A percentile compares a stretch with the other conserved stretches of the same genome.
These are phyloP conservation scores for Drosophila recens DNA, from an alignment of 2,888 invertebrate species.

Conservation along the genomic window DNA sequence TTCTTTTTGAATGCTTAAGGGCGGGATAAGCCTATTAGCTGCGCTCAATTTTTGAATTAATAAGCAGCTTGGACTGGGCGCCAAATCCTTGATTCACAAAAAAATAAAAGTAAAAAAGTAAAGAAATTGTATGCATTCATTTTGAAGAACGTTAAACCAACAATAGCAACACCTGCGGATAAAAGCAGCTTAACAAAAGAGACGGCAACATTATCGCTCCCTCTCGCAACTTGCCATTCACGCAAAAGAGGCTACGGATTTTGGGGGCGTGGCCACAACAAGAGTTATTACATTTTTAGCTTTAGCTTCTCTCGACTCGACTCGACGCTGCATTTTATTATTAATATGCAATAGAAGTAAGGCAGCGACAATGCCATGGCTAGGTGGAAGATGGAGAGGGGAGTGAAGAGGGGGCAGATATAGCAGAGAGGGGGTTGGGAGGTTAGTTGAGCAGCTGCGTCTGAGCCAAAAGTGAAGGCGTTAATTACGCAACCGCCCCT, in stretches of 20 bases:
- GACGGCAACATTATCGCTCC: background rate
- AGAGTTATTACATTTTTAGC: constrained; percentile 78
- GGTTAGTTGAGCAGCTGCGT: constrained; percentile 38
- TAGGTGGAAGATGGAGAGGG: background rate
- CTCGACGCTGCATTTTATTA: constrained; percentile 71
- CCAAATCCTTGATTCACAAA: constrained; percentile 50
- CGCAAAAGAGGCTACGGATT: constrained; percentile 47
- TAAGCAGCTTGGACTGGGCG: constrained; percentile 75
- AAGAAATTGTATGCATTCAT: constrained; percentile 33
- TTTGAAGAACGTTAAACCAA: constrained; percentile 71
- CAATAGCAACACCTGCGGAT: constrained; percentile 81
- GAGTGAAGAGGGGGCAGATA: background rate
- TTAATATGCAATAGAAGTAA: constrained; percentile 75
- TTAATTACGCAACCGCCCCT: constrained; percentile 68
- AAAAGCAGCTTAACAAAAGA: constrained; percentile 75
- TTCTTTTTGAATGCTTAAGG: background rate
- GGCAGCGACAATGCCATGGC: constrained; percentile 36
- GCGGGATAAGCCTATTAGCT: constrained; percentile 72
- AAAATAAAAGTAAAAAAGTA: constrained; percentile 12
- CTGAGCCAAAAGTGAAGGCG: constrained; percentile 73
- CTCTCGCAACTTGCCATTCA: background rate
- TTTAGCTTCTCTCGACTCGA: constrained; percentile 27
- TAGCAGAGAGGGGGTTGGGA: background rate
- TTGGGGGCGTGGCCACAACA: constrained; percentile 58
- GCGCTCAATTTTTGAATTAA: constrained; percentile 70